Conservation (phyloP, 2,888 invertebrate species). For the Magallana nippona region DNA sequence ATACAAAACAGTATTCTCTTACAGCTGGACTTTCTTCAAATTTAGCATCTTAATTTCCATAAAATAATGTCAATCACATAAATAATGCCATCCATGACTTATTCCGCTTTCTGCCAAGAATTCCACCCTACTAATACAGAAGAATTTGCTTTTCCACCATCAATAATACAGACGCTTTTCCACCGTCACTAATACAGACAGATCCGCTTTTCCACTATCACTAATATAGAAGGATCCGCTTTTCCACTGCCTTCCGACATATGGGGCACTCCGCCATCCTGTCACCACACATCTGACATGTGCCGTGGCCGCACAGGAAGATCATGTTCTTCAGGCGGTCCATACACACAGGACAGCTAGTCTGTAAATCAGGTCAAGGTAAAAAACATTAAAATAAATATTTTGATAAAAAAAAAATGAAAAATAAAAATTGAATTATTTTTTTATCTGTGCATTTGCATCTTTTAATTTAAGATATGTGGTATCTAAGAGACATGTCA, state of each 20-base stretch:
- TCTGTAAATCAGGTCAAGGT: slow-evolving; percentile 83
- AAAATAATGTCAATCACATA: slow-evolving; percentile 2
- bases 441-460: no score
- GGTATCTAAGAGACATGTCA: no score
- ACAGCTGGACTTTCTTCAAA: not conserved
- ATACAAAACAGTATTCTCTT: not conserved
- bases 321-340: slow-evolving; percentile 99
- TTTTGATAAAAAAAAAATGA: not conserved
- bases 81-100: slow-evolving; percentile 18
- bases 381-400: not conserved
- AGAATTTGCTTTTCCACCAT: slow-evolving; percentile 96
- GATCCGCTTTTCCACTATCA: not conserved
- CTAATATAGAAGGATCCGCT: slow-evolving; percentile 92
- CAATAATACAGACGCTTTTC: no score
- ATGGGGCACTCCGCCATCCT: slow-evolving; percentile 98
- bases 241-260: slow-evolving; percentile 97
- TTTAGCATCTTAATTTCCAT: not conserved
- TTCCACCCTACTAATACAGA: slow-evolving; percentile 84
- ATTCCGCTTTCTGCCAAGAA: not conserved
- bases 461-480: no score
- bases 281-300: slow-evolving; percentile 99
- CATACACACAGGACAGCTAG: slow-evolving; percentile 98
- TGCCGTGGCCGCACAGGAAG: slow-evolving; percentile 97
- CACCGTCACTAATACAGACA: not conserved
- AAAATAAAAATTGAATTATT: not conserved